Conservation (phyloP, 2,888 invertebrate species). For the Noctua comes region DNA sequence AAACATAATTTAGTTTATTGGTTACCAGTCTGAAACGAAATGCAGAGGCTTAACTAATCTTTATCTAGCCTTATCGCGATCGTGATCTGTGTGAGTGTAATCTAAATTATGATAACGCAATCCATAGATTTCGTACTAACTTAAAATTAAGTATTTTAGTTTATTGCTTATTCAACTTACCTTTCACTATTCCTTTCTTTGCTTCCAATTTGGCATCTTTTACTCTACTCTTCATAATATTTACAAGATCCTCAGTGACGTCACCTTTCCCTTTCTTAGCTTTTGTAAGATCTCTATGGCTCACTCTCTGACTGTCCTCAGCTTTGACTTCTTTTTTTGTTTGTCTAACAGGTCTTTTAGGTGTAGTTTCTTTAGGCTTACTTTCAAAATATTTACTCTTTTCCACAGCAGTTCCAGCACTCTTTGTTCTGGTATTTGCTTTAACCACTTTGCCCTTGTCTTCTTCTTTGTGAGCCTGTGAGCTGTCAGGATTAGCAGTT, state of each 20-base stretch:
- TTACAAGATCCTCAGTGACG: constrained; percentile 88
- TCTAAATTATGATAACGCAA: neutral
- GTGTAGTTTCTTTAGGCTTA: constrained; percentile 63
- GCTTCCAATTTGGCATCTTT: constrained; percentile 83
- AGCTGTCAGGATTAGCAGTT: constrained; percentile 65
- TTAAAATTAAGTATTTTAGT: neutral
- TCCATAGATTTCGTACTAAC: neutral
- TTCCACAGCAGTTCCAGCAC: constrained; percentile 72
- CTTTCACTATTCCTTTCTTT: constrained; percentile 80
- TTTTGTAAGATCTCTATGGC: constrained; percentile 82
- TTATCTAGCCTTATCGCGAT: neutral
- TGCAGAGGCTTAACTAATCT: neutral
- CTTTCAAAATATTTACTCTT: constrained; percentile 82
- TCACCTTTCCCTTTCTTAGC: constrained; percentile 77
- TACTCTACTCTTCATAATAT: constrained; percentile 88
- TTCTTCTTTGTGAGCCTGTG: constrained; percentile 34
- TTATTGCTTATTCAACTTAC: constrained; percentile 60
- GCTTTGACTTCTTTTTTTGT: constrained; percentile 71
- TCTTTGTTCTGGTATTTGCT: constrained; percentile 77
- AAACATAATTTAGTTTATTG: neutral
- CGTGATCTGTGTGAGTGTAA: neutral
- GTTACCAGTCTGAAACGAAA: neutral
- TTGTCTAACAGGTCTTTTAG: constrained; percentile 67
- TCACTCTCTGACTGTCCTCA: constrained; percentile 77
- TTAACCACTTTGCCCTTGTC: constrained; percentile 51